Percentiles rank a stretch among this genome's conserved stretches.
Conservation (phyloP, 2,113 vertebrate genomes). For the Cinclus cinclus region DNA sequence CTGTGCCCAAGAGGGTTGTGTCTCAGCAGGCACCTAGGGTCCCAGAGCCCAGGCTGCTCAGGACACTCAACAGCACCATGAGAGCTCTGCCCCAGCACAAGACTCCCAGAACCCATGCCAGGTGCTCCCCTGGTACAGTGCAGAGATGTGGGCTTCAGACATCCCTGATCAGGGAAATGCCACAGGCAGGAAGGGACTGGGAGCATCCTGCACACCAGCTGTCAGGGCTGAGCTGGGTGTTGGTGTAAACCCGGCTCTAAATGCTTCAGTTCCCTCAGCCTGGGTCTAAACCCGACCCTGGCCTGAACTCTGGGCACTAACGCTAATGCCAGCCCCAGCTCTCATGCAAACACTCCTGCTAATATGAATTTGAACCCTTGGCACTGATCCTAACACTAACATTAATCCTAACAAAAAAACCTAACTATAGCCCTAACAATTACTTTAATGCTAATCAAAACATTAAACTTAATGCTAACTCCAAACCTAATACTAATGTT, state of each 20-base stretch:
- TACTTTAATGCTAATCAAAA: too few species aligned
- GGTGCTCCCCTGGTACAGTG: neutral
- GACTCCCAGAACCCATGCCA: neutral
- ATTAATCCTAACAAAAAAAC: neutral
- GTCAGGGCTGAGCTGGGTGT: neutral
- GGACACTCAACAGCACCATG: neutral
- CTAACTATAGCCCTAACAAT: too few species aligned
- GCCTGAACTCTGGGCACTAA: neutral
- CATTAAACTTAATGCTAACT: neutral
- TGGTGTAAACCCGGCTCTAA: neutral
- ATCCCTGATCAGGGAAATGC: neutral
- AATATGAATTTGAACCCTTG: neutral
- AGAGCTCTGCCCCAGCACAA: neutral
- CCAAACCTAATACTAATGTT: neutral
- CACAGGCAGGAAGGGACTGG: accelerated
- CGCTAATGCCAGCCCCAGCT: neutral
- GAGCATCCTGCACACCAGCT: neutral
- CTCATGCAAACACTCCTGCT: neutral
- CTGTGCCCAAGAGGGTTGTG: accelerated
- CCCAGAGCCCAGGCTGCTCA: accelerated
- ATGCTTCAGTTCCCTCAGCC: neutral
- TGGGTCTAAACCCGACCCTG: neutral
- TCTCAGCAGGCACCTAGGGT: accelerated
- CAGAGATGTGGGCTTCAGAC: neutral
- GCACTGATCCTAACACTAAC: neutral